Conservation (phyloP, 2,888 invertebrate genomes). For the Morinoia aosen region DNA sequence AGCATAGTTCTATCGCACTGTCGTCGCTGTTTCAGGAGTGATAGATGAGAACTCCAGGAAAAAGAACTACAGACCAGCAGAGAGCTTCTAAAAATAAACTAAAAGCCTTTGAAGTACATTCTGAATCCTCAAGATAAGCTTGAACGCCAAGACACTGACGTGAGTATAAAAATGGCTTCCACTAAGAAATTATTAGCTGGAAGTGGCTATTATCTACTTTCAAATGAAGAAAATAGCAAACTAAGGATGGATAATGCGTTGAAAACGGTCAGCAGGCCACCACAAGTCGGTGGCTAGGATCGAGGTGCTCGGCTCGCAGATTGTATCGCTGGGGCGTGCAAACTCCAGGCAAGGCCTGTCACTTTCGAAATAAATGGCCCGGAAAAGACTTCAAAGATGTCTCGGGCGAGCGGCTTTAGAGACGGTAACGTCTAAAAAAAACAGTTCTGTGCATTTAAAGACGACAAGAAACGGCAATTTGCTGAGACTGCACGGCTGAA, state of each 20-base stretch:
- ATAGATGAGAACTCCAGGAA: neutral
- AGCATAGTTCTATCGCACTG: too few relatives aligned
- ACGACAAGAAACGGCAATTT: neutral
- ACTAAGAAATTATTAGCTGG: neutral
- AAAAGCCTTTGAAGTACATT: too few relatives aligned
- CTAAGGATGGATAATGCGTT: neutral
- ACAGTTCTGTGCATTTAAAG: neutral
- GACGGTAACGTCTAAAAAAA: conserved; percentile 3
- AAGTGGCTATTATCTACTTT: neutral
- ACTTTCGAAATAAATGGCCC: neutral
- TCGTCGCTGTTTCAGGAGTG: too few relatives aligned
- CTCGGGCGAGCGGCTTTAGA: neutral
- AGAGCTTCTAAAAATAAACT: too few relatives aligned
- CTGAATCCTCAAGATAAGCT: neutral
- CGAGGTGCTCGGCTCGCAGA: neutral
- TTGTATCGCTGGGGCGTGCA: neutral
- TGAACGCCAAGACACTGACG: neutral
- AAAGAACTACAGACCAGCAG: too few relatives aligned
- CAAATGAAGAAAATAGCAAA: neutral
- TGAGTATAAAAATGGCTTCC: neutral
- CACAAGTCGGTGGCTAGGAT: neutral
- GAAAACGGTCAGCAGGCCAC: neutral
- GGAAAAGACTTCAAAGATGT: neutral
- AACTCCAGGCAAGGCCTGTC: neutral
- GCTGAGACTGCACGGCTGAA: neutral